phyloP scores from a whole-genome alignment of 2,797 vertebrate species.

The Fistularia commersonii region DNA sequence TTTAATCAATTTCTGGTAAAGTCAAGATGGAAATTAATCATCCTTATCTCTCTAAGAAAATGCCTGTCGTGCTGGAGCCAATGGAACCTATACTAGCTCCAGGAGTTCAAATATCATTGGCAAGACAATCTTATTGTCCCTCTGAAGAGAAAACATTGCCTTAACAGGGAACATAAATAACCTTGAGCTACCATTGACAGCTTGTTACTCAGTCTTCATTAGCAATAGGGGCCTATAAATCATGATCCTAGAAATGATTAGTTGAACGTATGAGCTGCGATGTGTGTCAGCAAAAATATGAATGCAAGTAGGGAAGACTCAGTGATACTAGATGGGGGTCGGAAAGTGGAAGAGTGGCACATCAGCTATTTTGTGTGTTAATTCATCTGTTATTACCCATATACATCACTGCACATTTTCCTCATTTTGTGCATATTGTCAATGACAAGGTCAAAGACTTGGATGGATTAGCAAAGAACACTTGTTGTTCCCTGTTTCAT shows the following conservation, averaged over 20 bases:
- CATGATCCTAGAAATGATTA: constrained; percentile 50
- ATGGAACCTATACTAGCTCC: not conserved
- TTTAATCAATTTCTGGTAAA: not conserved
- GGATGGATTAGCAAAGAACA: no score
- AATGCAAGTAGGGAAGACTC: constrained; percentile 1
- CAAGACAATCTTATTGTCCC: constrained; percentile 26
- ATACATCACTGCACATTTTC: not conserved
- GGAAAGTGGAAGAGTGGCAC: not conserved
- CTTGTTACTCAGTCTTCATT: constrained; percentile 63
- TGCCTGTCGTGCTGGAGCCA: constrained; percentile 6
- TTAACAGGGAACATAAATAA: constrained; percentile 50
- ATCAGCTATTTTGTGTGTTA: constrained; percentile 7
- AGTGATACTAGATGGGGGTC: not conserved
- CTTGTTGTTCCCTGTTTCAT: constrained; percentile 14
- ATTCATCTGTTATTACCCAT: constrained; percentile 2
- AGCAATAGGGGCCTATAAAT: constrained; percentile 56
- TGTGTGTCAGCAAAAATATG: constrained; percentile 38
- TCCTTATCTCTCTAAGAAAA: constrained; percentile 33
- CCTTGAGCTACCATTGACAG: constrained; percentile 50
- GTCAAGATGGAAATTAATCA: constrained; percentile 22
- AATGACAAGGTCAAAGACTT: no score
- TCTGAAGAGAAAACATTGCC: constrained; percentile 25
- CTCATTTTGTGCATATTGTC: no score
- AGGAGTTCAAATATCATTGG: constrained; percentile 31
- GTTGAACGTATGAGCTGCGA: constrained; percentile 41